These are phyloP conservation scores for Rhinoptilus africanus DNA, from an alignment of 2,113 vertebrate species.

Conservation along the genomic window DNA sequence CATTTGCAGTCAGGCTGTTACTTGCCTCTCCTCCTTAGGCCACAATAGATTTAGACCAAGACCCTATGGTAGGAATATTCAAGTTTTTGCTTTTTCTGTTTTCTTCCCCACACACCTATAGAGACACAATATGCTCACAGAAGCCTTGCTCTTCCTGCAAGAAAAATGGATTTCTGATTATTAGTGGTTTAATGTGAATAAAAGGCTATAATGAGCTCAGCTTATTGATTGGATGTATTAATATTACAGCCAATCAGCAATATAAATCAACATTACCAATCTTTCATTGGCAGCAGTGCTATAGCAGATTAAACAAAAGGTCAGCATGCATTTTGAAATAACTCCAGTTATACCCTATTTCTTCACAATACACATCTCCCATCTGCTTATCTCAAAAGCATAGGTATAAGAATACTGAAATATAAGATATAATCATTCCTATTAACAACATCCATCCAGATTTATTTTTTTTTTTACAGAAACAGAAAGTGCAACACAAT, in stretches of 20 bases:
- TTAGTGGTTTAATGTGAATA: neutral
- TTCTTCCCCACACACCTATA: neutral
- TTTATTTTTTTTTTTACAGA: neutral
- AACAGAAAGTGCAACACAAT: neutral
- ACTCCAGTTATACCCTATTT: neutral
- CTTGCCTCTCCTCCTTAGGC: neutral
- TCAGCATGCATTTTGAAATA: neutral
- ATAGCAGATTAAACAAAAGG: neutral
- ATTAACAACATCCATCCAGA: neutral
- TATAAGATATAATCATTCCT: neutral
- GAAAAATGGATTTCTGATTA: neutral
- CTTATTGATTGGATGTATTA: neutral
- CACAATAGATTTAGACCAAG: neutral
- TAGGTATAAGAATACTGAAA: neutral
- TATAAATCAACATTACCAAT: neutral
- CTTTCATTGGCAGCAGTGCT: neutral
- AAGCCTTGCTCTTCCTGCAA: neutral
- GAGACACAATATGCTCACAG: neutral
- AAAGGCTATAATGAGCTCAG: neutral
- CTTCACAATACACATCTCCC: neutral
- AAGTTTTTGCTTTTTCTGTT: neutral
- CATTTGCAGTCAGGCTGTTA: neutral
- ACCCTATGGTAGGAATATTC: neutral
- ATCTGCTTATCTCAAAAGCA: neutral
- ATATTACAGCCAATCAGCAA: neutral